phyloP scores from a whole-genome alignment of 2,113 vertebrate species.

The Bubalus kerabau region DNA sequence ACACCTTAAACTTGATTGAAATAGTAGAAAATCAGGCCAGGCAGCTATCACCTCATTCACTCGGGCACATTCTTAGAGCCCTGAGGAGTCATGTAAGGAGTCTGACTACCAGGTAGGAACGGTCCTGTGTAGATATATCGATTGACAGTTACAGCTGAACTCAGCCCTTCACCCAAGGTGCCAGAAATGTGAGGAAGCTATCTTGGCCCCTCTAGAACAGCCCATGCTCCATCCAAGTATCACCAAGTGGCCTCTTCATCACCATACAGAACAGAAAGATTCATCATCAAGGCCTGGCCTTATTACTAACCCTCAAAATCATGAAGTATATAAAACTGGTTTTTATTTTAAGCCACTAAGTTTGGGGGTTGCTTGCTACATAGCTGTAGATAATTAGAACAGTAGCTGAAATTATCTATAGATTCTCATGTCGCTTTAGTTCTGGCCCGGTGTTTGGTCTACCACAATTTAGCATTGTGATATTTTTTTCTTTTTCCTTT shows the following conservation, averaged over 20 bases:
- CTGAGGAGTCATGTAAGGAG: too few relatives aligned
- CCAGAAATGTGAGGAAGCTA: not conserved
- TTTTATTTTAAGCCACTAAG: not conserved
- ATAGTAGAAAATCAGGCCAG: not conserved
- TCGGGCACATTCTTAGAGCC: not conserved
- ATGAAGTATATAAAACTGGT: not conserved
- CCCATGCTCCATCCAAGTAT: not conserved
- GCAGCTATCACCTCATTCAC: not conserved
- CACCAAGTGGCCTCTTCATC: not conserved
- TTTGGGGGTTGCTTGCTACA: not conserved
- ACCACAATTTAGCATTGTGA: not conserved
- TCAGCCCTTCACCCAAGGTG: not conserved
- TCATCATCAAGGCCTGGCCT: not conserved
- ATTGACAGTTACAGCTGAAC: too few relatives aligned
- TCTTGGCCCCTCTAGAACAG: not conserved
- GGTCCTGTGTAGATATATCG: not conserved
- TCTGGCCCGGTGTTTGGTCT: not conserved
- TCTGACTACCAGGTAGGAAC: not conserved
- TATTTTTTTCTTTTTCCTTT: not conserved
- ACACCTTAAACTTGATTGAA: not conserved
- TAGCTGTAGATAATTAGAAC: not conserved
- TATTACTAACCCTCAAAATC: not conserved
- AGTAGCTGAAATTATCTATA: not conserved
- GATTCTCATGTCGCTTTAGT: not conserved
- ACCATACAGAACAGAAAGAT: not conserved